Conservation (phyloP, 2,888 invertebrate species). For the Tipula confusa region DNA sequence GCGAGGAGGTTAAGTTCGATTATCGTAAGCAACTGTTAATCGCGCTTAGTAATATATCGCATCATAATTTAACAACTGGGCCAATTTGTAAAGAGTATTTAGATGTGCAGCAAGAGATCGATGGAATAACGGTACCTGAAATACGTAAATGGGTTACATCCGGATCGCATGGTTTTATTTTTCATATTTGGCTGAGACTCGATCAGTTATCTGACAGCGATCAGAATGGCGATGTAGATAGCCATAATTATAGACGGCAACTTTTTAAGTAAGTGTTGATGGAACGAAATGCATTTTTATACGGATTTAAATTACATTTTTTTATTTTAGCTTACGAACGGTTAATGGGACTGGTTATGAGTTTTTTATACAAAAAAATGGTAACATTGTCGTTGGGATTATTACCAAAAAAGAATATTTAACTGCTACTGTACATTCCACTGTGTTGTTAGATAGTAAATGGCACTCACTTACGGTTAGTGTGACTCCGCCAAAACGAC, state of each 20-base stretch:
- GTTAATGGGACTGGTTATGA: conserved; percentile 56
- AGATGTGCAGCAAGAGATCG: conserved; percentile 50
- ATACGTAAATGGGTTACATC: conserved; percentile 57
- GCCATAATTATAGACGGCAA: conserved; percentile 49
- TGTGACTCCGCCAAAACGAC: conserved; percentile 51
- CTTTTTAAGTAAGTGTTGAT: conserved; percentile 50
- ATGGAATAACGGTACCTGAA: conserved; percentile 55
- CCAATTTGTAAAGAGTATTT: conserved; percentile 53
- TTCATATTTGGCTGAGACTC: conserved; percentile 56
- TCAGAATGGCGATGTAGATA: conserved; percentile 34
- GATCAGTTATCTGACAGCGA: conserved; percentile 40
- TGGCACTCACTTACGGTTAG: conserved; percentile 58
- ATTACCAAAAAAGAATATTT: conserved; percentile 56
- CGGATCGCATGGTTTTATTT: conserved; percentile 55
- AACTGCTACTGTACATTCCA: conserved; percentile 52
- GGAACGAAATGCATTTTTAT: neutral
- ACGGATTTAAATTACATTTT: conserved; percentile 21
- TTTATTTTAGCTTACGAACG: conserved; percentile 51
- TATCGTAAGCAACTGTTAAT: conserved; percentile 45
- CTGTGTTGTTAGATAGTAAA: conserved; percentile 46
- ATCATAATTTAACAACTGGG: conserved; percentile 44
- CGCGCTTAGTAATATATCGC: conserved; percentile 45
- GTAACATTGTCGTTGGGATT: conserved; percentile 55
- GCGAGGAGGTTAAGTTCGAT: conserved; percentile 44
- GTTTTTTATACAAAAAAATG: conserved; percentile 55